Conservation (phyloP, 2,113 vertebrate genomes). For the Apteryx owenii region DNA sequence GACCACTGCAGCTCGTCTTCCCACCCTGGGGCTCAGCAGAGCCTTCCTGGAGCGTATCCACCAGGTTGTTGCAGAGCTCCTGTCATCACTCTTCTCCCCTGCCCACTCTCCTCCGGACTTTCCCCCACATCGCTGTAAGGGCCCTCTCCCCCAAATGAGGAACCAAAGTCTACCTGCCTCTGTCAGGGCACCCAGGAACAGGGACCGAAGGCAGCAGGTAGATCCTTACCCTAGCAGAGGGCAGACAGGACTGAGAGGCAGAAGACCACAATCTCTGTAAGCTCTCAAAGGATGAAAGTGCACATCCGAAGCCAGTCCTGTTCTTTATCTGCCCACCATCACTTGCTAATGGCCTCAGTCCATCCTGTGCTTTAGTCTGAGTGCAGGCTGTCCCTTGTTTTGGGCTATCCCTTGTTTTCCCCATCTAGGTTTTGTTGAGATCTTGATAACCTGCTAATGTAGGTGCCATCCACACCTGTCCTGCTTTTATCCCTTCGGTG, state of each 20-base stretch:
- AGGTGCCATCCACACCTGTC: background rate
- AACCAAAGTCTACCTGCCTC: background rate
- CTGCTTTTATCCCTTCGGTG: background rate
- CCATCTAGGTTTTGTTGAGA: background rate
- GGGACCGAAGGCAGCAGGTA: rapidly evolving
- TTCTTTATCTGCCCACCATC: background rate
- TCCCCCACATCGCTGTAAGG: rapidly evolving
- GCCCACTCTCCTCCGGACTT: background rate
- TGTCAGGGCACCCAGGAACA: background rate
- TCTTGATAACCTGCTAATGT: too few species aligned
- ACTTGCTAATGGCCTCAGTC: background rate
- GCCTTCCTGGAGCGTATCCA: background rate
- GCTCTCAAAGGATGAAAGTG: background rate
- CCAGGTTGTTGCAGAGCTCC: background rate
- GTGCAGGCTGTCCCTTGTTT: background rate
- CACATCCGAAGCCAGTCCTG: background rate
- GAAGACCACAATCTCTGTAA: rapidly evolving
- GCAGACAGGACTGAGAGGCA: background rate
- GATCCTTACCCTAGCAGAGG: background rate
- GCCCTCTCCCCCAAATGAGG: rapidly evolving
- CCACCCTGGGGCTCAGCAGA: background rate
- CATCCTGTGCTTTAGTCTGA: background rate
- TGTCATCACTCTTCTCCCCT: background rate
- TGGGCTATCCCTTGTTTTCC: background rate
- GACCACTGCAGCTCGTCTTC: rapidly evolving